These are phyloP conservation scores for Enteromius paludinosus DNA, from an alignment of 2,797 vertebrate genomes.

Conservation along the genomic window DNA sequence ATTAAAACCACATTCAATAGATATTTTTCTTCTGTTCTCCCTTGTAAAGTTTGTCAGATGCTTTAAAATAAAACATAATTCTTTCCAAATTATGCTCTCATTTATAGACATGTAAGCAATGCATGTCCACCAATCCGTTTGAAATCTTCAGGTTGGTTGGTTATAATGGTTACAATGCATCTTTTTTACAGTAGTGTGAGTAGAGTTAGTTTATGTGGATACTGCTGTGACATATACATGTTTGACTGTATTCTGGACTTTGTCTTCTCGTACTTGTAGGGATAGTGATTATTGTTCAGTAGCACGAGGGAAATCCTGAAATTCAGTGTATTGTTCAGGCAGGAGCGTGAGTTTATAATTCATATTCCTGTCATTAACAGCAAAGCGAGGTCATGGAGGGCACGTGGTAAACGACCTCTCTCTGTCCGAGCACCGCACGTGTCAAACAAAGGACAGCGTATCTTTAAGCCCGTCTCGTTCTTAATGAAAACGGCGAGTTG, in stretches of 20 bases:
- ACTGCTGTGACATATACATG: background rate
- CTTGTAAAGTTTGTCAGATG: background rate
- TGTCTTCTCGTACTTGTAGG: background rate
- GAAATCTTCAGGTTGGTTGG: background rate
- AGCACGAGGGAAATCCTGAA: background rate
- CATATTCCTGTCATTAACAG: slow-evolving; percentile 55
- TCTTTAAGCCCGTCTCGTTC: slow-evolving; percentile 82
- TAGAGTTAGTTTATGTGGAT: background rate
- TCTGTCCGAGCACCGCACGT: slow-evolving; percentile 37
- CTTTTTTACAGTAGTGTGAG: background rate
- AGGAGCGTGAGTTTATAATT: slow-evolving; percentile 37
- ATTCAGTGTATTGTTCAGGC: background rate
- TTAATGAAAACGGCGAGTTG: slow-evolving; percentile 86
- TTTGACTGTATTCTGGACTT: background rate
- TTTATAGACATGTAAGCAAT: background rate
- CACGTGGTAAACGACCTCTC: slow-evolving; percentile 56
- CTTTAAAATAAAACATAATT: background rate
- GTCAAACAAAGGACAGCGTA: slow-evolving; percentile 67
- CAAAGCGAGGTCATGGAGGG: slow-evolving; percentile 38
- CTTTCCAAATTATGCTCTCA: background rate
- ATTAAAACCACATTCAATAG: background rate
- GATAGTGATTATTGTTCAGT: background rate
- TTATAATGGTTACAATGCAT: too few relatives aligned
- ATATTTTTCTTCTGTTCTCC: background rate
- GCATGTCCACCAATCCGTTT: background rate